A percentile compares a stretch with the other conserved stretches of the same genome.
These are phyloP conservation scores for Macroramphosus scolopax DNA, from an alignment of 2,797 vertebrate genomes.

Conservation along the genomic window DNA sequence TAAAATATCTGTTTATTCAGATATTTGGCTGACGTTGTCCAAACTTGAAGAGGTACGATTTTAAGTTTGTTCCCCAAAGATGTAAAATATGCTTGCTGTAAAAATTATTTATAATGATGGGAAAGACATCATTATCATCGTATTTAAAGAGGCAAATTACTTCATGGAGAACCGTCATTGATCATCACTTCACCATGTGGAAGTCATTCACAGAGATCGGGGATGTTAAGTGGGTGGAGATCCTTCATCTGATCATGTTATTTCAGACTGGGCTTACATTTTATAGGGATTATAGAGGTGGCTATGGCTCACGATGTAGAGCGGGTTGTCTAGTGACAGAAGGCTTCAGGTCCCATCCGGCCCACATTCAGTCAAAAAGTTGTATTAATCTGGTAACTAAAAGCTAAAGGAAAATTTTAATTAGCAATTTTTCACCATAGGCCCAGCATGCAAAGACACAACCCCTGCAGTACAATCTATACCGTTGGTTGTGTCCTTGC, in stretches of 20 bases:
- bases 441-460: constrained; percentile 5
- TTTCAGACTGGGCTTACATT: too few relatives aligned
- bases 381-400: constrained; percentile 34
- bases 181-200: not conserved
- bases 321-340: too few relatives aligned
- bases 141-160: not conserved
- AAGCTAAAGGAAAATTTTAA: constrained; percentile 15
- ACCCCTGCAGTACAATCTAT: constrained; percentile 8
- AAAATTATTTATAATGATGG: too few relatives aligned
- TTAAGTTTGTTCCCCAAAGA: too few relatives aligned
- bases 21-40: constrained; percentile 13
- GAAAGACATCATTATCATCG: too few relatives aligned
- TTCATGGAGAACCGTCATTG: not conserved
- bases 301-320: too few relatives aligned
- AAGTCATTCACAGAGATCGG: not conserved
- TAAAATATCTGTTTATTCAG: constrained; percentile 19
- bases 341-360: too few relatives aligned
- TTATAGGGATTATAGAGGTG: too few relatives aligned
- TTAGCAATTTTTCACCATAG: constrained; percentile 20
- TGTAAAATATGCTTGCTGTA: too few relatives aligned
- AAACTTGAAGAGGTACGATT: not conserved
- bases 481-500: constrained; percentile 27
- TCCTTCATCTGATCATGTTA: constrained; percentile 1
- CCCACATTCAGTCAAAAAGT: too few relatives aligned
- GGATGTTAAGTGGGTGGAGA: constrained; percentile 1